A percentile compares a stretch with the other conserved stretches of the same genome.
Evolutionary conservation across 2,797 vertebrate genomes (phyloP).

Genomic region (Cercopithecus diana): DNA sequence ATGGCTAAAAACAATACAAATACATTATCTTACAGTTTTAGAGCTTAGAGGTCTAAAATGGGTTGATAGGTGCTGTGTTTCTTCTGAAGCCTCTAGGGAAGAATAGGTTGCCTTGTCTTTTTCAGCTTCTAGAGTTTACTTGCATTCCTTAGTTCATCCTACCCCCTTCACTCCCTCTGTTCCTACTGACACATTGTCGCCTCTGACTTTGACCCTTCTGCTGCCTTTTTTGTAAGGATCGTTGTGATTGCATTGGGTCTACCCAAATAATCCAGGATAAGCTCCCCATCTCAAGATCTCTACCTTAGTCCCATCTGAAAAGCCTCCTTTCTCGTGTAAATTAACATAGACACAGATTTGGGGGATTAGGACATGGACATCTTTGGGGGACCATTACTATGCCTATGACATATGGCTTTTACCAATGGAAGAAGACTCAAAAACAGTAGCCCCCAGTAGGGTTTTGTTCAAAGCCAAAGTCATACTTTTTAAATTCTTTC

Average conservation of each 20-base stretch:
- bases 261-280: background rate
- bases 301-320: background rate
- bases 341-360: background rate
- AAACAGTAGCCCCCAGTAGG: background rate
- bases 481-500: conserved; percentile 47
- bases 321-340: background rate
- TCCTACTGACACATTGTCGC: background rate
- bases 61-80: background rate
- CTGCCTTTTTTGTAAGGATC: background rate
- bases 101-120: background rate
- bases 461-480: conserved; percentile 47
- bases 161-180: background rate
- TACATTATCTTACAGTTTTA: background rate
- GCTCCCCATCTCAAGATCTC: background rate
- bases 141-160: background rate
- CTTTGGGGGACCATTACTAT: background rate
- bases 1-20: background rate
- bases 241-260: background rate
- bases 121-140: background rate
- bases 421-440: background rate
- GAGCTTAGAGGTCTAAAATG: background rate
- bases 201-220: background rate
- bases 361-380: background rate
- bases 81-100: background rate
- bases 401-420: background rate